Evolutionary conservation across 2,888 invertebrate species (phyloP).

Genomic region (Leptogaster cylindrica): DNA sequence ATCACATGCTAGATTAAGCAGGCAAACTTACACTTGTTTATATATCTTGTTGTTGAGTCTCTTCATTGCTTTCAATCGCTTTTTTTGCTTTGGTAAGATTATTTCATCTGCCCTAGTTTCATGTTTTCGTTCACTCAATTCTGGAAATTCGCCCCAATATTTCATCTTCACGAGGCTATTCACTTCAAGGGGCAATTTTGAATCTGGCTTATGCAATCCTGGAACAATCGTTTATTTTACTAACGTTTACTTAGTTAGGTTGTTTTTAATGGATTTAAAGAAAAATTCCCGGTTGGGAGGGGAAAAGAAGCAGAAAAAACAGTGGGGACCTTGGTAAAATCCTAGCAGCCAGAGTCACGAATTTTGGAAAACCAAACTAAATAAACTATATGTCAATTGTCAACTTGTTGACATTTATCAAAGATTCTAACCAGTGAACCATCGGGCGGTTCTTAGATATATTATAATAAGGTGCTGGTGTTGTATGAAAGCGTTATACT

Average conservation of each 20-base stretch:
- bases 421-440: no score
- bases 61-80: slow-evolving; percentile 31
- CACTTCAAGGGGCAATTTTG: background rate
- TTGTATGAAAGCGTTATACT: no score
- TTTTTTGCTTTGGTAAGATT: slow-evolving; percentile 29
- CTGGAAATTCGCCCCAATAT: slow-evolving; percentile 51
- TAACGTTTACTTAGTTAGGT: no score
- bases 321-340: no score
- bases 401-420: no score
- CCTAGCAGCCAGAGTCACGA: no score
- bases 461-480: no score
- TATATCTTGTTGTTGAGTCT: background rate
- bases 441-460: no score
- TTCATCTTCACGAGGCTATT: slow-evolving; percentile 47
- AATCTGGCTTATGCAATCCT: background rate
- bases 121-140: slow-evolving; percentile 43
- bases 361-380: no score
- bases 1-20: no score
- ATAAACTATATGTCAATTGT: no score
- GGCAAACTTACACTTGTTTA: no score
- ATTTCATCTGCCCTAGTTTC: slow-evolving; percentile 43
- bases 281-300: background rate
- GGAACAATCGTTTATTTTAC: background rate
- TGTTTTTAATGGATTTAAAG: background rate
- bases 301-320: background rate